Evolutionary conservation across 2,113 vertebrate species (phyloP).

Genomic region (Brevimyrus niger): DNA sequence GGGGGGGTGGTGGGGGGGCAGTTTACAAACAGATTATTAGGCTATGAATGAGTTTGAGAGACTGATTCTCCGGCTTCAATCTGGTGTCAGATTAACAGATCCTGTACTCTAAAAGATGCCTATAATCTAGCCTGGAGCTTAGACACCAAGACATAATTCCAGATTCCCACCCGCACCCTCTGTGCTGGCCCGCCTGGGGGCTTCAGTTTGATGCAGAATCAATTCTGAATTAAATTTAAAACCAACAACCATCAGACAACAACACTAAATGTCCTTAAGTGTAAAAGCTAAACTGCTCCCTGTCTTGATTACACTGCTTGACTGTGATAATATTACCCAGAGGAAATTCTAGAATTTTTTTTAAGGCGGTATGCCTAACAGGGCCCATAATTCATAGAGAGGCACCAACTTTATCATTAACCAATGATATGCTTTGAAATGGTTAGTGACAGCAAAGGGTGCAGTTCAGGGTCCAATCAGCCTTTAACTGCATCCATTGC

Average conservation of each 20-base stretch:
- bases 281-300: neutral
- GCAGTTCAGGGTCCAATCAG: neutral
- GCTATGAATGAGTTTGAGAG: constrained; percentile 61
- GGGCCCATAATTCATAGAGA: neutral
- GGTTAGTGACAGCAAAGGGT: neutral
- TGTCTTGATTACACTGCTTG: neutral
- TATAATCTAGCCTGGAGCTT: constrained; percentile 52
- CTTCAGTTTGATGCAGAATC: neutral
- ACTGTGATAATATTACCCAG: neutral
- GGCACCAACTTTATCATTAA: neutral
- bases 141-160: neutral
- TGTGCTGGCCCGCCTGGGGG: neutral
- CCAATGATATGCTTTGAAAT: neutral
- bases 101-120: constrained; percentile 52
- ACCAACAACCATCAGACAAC: neutral
- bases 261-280: neutral
- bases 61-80: constrained; percentile 56
- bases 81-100: constrained; percentile 67
- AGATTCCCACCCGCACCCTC: constrained; percentile 18
- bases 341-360: neutral
- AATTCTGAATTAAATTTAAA: neutral
- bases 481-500: neutral
- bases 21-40: constrained; percentile 53
- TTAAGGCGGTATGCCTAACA: neutral
- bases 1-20: constrained; percentile 32